Conservation (phyloP, 2,797 vertebrate species). For the Acipenser oxyrinchus region DNA sequence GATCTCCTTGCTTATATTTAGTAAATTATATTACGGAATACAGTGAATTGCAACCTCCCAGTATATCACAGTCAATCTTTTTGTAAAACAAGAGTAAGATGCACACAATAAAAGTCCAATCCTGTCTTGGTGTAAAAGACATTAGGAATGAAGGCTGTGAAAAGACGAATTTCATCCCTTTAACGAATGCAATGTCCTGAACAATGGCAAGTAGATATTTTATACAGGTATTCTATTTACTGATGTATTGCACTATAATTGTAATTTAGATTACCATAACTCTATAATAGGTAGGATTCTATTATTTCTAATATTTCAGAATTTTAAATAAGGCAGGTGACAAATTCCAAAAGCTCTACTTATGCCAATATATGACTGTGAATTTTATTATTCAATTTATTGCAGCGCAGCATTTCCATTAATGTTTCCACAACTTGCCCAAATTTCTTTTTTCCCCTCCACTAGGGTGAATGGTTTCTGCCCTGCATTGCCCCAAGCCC, state of each 20-base stretch:
- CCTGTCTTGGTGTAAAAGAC: not conserved
- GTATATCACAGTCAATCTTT: too few species aligned
- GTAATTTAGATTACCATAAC: constrained; percentile 56
- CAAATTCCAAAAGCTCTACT: constrained; percentile 57
- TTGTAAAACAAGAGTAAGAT: too few species aligned
- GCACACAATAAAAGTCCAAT: not conserved
- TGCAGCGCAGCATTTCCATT: constrained; percentile 44
- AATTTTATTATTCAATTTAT: constrained; percentile 61
- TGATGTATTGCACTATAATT: too few species aligned
- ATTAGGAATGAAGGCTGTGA: constrained; percentile 32
- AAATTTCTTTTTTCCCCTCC: constrained; percentile 47
- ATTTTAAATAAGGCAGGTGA: constrained; percentile 63
- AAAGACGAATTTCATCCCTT: constrained; percentile 49
- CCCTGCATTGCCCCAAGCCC: constrained; percentile 30
- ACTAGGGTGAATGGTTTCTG: constrained; percentile 36
- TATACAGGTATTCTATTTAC: too few species aligned
- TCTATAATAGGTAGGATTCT: constrained; percentile 55
- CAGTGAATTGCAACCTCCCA: too few species aligned
- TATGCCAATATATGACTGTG: constrained; percentile 56
- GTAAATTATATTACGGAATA: too few species aligned
- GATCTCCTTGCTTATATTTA: too few species aligned
- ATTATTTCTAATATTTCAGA: constrained; percentile 65
- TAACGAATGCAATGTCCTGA: constrained; percentile 41
- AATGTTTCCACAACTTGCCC: constrained; percentile 43
- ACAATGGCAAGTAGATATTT: constrained; percentile 45